These are phyloP conservation scores for Centropyge bicolor DNA, from an alignment of 2,797 vertebrate genomes.

Conservation along the genomic window DNA sequence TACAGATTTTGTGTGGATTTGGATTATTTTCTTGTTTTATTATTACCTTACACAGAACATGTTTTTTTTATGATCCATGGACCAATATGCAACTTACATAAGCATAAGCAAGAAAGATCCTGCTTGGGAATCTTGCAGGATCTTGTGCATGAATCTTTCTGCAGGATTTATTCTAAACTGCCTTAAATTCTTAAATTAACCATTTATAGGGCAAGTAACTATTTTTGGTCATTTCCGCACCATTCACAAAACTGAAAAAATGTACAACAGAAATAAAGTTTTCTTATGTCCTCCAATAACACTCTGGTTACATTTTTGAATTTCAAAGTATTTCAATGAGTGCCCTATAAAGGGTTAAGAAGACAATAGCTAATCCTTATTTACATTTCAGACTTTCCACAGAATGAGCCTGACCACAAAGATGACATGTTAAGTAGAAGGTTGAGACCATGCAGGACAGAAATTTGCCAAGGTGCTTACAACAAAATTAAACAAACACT, in stretches of 20 bases:
- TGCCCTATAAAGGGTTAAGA: no score
- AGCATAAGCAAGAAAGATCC: neutral
- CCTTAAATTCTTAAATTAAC: no score
- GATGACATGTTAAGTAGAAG: constrained; percentile 59
- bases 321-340: no score
- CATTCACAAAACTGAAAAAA: no score
- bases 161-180: neutral
- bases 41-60: neutral
- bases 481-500: constrained; percentile 62
- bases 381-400: constrained; percentile 20
- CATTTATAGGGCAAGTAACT: no score
- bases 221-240: no score
- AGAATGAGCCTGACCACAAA: constrained; percentile 18
- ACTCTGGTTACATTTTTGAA: no score
- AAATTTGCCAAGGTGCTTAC: constrained; percentile 41
- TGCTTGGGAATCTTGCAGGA: neutral
- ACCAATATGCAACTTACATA: neutral
- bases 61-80: neutral
- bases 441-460: constrained; percentile 61
- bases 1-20: no score
- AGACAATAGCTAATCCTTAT: constrained; percentile 16
- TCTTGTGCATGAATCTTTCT: neutral
- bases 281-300: no score
- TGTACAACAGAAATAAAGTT: no score
- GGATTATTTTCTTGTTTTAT: neutral